Evolutionary conservation across 2,797 vertebrate species (phyloP), one percentile per base, ranked within the genome.

Genomic region (Sphenopsis melanotis): DNA sequence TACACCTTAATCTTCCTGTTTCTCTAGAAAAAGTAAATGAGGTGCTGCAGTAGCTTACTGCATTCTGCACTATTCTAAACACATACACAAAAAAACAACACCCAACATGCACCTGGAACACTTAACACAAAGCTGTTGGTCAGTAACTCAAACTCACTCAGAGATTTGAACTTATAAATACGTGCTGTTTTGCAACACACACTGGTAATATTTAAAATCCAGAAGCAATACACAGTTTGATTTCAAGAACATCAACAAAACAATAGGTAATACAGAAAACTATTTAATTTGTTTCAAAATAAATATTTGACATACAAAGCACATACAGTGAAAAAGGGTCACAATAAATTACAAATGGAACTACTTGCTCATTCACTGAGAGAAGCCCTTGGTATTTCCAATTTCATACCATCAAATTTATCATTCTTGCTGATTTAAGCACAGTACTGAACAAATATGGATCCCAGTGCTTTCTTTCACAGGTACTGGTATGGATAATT

Each of bases 341-440:
- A 97, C 97, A 96, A 92, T 96, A 97, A 97, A 98, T 98, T 98
- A 98, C 91, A 97, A 97, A 95, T 89, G 79, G 94, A 97, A 96
- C 97, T 96, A 95, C 95, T 98, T 95, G 94, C 96, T 97, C 95
- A 49, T 94, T 98, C 97, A 95, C 95, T 88, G 93, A 94, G 92
- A 96, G 97, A 98, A 97, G 94, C 98, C 98, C 98, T 97, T 95
- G 98, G 90, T 98, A 98, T 89, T 97, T 98, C 95, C 97, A 98
- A 98, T 98, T 98, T 98, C 85, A 96, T 95, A 93, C 95, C 97
- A 97, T 97, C 95, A 95, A 93, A 98, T 98, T 97, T 97, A 98
- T 98, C 97, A 98, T 98, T 98, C 98, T 96, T 98, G 98, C 98
- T 98, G 98, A 98, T 98, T 98, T 98, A 98, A 98, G 98, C 98